Conservation (phyloP, 2,888 invertebrate species). For the Diarsia rubi region DNA sequence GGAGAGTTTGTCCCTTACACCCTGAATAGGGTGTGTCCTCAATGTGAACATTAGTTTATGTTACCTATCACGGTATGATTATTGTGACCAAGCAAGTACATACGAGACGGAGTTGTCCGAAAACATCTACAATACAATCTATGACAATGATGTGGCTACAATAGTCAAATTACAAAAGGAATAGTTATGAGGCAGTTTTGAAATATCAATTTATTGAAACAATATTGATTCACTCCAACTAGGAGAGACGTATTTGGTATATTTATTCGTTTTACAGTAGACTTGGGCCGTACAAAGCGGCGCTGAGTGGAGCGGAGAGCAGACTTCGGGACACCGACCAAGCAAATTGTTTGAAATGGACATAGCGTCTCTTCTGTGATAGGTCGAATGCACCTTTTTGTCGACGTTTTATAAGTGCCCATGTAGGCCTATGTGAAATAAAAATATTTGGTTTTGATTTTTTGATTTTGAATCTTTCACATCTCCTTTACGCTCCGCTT, state of each 20-base stretch:
- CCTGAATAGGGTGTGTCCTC: no score
- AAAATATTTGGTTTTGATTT: no score
- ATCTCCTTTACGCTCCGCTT: neutral
- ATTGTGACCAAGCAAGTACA: neutral
- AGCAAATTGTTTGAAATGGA: neutral
- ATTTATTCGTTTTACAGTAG: no score
- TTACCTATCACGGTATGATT: neutral
- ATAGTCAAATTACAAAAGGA: neutral
- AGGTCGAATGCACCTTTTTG: no score
- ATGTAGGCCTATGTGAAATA: no score
- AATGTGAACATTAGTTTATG: neutral
- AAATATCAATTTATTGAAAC: neutral
- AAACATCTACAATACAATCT: slow-evolving; percentile 8
- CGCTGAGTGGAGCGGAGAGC: neutral
- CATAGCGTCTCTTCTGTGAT: neutral
- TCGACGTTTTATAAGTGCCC: no score
- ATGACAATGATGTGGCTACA: neutral
- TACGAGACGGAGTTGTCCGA: neutral
- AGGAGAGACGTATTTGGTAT: no score
- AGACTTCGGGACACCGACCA: neutral
- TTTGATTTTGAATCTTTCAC: neutral
- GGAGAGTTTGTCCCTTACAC: no score
- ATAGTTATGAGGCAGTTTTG: neutral
- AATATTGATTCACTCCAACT: neutral
- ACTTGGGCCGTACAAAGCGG: neutral